Conservation (phyloP, 2,113 vertebrate genomes). For the Gallinago paraguaiae region DNA sequence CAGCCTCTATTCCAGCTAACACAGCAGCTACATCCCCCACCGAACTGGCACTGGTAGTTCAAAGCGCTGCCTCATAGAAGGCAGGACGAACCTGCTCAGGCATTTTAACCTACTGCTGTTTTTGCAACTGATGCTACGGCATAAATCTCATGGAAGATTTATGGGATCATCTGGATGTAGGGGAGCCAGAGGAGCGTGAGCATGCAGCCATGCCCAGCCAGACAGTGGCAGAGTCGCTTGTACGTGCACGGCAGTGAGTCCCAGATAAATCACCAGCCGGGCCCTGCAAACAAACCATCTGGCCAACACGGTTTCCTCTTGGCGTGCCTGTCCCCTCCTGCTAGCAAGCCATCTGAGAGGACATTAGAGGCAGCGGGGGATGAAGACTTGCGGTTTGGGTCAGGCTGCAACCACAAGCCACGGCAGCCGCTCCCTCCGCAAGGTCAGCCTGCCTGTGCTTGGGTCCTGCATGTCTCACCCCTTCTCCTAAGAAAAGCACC, state of each 20-base stretch:
- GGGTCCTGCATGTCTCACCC: neutral
- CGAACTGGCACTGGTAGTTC: constrained; percentile 46
- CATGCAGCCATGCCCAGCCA: neutral
- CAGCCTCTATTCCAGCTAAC: constrained; percentile 60
- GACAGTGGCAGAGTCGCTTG: neutral
- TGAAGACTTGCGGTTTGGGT: constrained; percentile 20
- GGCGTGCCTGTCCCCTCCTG: constrained; percentile 56
- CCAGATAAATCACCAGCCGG: constrained; percentile 65
- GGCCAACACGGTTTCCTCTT: constrained; percentile 54
- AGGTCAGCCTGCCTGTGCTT: constrained; percentile 58
- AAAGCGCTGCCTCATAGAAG: neutral
- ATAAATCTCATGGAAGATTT: constrained; percentile 66
- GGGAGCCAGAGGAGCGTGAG: constrained; percentile 1
- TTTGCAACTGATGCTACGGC: constrained; percentile 19
- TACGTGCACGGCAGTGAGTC: constrained; percentile 28
- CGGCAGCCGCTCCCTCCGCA: constrained; percentile 1
- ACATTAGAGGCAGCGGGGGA: constrained; percentile 46
- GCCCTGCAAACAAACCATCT: constrained; percentile 72
- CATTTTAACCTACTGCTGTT: constrained; percentile 50
- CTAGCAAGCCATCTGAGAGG: constrained; percentile 69
- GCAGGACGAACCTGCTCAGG: constrained; percentile 34
- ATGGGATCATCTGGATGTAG: constrained; percentile 68
- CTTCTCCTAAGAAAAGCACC: neutral
- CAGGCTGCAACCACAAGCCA: constrained; percentile 58
- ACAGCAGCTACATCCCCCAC: neutral